These are phyloP conservation scores for Noctilio leporinus DNA, from an alignment of 2,113 vertebrate genomes.

Conservation along the genomic window DNA sequence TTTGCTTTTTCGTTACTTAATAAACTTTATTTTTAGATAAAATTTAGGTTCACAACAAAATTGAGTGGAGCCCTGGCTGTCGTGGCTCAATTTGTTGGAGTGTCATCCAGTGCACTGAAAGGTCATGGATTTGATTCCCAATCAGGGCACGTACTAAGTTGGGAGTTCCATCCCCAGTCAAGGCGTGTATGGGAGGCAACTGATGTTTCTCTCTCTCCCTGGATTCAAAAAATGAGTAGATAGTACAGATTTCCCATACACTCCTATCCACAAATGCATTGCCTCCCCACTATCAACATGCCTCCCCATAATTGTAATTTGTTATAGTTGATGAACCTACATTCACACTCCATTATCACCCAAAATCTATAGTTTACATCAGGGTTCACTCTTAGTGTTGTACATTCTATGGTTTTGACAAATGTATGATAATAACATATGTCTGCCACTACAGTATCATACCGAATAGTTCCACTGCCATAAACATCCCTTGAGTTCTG, in stretches of 20 bases:
- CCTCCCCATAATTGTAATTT: neutral
- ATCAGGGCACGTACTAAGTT: too few relatives aligned
- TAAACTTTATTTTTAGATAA: neutral
- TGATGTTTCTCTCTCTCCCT: too few relatives aligned
- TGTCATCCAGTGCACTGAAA: too few relatives aligned
- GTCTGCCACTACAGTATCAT: neutral
- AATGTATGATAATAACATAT: neutral
- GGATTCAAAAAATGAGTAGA: neutral
- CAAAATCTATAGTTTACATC: neutral
- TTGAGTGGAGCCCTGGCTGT: neutral
- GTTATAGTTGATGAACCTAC: neutral
- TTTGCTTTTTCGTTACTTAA: neutral
- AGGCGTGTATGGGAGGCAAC: too few relatives aligned
- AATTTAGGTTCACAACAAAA: constrained; percentile 9
- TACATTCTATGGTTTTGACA: neutral
- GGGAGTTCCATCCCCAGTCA: too few relatives aligned
- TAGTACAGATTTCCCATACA: neutral
- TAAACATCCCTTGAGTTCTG: neutral
- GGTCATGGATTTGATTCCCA: too few relatives aligned
- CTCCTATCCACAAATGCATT: neutral
- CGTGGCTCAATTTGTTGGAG: too few relatives aligned
- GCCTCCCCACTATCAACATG: neutral
- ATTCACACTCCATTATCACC: neutral
- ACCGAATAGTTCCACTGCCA: neutral
- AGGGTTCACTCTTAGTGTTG: neutral